Base-by-base conservation (phyloP, 2,888 invertebrate species). In the Hermaeophaga mercurialis region DNA sequence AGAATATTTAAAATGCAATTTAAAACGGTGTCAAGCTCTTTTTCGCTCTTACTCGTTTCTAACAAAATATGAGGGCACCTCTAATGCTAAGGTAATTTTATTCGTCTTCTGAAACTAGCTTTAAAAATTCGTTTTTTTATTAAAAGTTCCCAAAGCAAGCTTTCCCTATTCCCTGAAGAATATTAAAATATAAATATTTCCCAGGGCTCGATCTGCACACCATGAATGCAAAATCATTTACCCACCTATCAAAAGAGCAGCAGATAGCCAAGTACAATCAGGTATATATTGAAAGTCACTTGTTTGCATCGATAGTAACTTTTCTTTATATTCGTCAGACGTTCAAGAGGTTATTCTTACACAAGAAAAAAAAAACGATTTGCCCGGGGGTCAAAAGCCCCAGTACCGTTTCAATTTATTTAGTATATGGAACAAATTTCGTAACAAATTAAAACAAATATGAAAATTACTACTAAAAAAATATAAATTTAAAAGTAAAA, bases 211-310 rank as follows among this genome's bases (percentile, higher is more conserved):
- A 6, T 43, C 5, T 43, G 43, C 11, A 24, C 17, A 19, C 36
- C 15, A 49, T 56, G 44, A 28, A 49, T 36, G 44, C 31, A 36
- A 49, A 56, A 55, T 38, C 49, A 38, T 39, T 41, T 38, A 12
- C 24, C 17, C 36, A 24, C 45, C 33, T 19, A 8, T 9, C 5
- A 22, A 39, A 39, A 39, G 22, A 19, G 19, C 22, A 22, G 56
- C 46, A 56, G 49, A 56, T 56, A 52, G 59, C 41, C 59, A n/a
- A 3, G 26, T 50, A 41, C 56, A 59, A 59, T 56, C 56, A 56
- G 56, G 56, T 50, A 47, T 49, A 54, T 56, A 56, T 59, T 54
- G 56, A 54, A 59, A 59, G 56, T 52, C 39, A 59, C 41, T 54
- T 56, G 54, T 59, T 56, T 59, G 54, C 56, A 56, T 56, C 46